Conservation (phyloP, 2,797 vertebrate species). For the Sebastes matsubarae region DNA sequence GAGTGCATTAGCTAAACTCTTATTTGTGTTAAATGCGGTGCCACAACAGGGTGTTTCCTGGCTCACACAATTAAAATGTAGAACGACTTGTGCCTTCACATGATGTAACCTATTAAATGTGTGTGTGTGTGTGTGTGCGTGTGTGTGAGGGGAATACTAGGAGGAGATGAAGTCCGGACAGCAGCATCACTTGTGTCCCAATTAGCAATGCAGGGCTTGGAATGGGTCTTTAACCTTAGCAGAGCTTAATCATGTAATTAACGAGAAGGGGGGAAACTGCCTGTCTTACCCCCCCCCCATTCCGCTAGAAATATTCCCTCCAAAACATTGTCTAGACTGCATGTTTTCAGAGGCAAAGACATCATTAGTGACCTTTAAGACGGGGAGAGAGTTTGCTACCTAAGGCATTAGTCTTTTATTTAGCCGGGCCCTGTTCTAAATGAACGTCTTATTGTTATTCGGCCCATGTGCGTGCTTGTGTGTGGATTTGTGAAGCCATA, state of each 20-base stretch:
- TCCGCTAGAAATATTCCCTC: constrained; percentile 37
- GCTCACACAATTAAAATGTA: constrained; percentile 51
- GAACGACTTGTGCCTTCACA: constrained; percentile 37
- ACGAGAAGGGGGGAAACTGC: constrained; percentile 36
- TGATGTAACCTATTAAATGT: constrained; percentile 55
- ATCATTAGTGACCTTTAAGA: constrained; percentile 72
- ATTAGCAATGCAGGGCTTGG: constrained; percentile 64
- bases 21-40: constrained; percentile 44
- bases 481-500: background rate
- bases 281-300: constrained; percentile 28
- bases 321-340: constrained; percentile 56
- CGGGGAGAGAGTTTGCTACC: constrained; percentile 46
- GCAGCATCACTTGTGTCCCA: constrained; percentile 58
- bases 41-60: constrained; percentile 52
- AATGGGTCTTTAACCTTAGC: constrained; percentile 74
- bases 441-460: constrained; percentile 54
- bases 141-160: constrained; percentile 5
- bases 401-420: constrained; percentile 55
- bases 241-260: constrained; percentile 76
- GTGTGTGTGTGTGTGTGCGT: background rate
- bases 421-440: constrained; percentile 35
- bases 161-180: constrained; percentile 41
- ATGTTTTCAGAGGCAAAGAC: constrained; percentile 60
- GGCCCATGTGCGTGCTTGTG: background rate
- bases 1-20: constrained; percentile 58